Evolutionary conservation across 2,888 invertebrate genomes (phyloP), one percentile per base, ranked within the genome.

Genomic region (Panorpa germanica): DNA sequence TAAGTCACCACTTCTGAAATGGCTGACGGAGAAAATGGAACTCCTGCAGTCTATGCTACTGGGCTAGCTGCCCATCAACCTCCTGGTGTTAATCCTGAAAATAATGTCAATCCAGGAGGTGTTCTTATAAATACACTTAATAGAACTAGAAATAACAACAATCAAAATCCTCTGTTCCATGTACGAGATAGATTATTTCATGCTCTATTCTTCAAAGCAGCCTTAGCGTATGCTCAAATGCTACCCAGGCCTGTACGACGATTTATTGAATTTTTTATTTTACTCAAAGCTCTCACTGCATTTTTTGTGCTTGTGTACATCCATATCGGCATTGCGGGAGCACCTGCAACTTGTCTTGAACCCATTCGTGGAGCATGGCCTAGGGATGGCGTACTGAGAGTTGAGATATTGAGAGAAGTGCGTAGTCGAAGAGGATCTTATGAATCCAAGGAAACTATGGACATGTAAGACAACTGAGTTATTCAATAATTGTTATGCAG

Each of bases 301-400:
- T 80, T 98, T 54, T 81, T 83, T 47, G 77, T 90, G 28, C 63
- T 96, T 43, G 76, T 83, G 27, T 96, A 96, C 52, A 88, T 98
- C 46, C 98, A 98, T 49, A 70, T 86, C 49, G 80, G 82, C 37
- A 93, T 95, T 55, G 85, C 90, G 25, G 71, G 83, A 45, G 72
- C 85, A 36, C 91, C 95, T 5, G 82, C 86, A 31, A 86, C 86
- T 42, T 98, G 98, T 52, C 62, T 98, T 41, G 75, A 85, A 48
- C 75, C 83, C 50, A 71, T 91, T 18, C 71, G 77, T 47, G 69
- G 77, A 39, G 70, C 76, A 8, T 98, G 96, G 96, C 95, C 96
- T 0, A 62, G 86, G 36, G 85, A 91, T 53, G 96, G 96, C 4
- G 86, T 98, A 40, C 60, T 98, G 11, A 61, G 91, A 37, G 86